phyloP scores from a whole-genome alignment of 2,113 vertebrate species.

The Aleadryas rufinucha region DNA sequence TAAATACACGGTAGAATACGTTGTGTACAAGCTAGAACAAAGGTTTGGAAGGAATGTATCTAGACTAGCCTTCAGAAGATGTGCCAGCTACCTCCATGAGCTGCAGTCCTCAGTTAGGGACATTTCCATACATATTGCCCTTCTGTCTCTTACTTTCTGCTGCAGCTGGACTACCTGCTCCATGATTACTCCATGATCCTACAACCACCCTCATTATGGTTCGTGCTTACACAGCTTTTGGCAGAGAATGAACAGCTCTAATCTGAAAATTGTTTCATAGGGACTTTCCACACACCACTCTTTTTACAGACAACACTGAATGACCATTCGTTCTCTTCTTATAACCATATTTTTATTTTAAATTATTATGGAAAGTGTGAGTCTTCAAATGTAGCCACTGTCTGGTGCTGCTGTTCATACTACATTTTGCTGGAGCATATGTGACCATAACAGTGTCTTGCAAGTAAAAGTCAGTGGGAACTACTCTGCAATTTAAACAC shows the following conservation, averaged over 20 bases:
- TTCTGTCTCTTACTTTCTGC: neutral
- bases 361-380: neutral
- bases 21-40: neutral
- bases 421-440: neutral
- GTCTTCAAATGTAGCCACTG: neutral
- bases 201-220: neutral
- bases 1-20: neutral
- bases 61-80: neutral
- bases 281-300: constrained; percentile 22
- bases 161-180: neutral
- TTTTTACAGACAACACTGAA: neutral
- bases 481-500: neutral
- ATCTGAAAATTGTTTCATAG: constrained; percentile 29
- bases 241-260: neutral
- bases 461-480: neutral
- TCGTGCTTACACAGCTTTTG: neutral
- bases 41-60: neutral
- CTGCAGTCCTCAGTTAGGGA: neutral
- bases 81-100: neutral
- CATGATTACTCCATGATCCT: neutral
- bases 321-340: neutral
- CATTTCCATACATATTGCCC: neutral
- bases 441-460: neutral
- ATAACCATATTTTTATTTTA: neutral
- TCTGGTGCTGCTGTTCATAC: neutral